Evolutionary conservation across 2,888 invertebrate genomes (phyloP), one percentile per base, ranked within the genome.

Genomic region (Sturmia bella): DNA sequence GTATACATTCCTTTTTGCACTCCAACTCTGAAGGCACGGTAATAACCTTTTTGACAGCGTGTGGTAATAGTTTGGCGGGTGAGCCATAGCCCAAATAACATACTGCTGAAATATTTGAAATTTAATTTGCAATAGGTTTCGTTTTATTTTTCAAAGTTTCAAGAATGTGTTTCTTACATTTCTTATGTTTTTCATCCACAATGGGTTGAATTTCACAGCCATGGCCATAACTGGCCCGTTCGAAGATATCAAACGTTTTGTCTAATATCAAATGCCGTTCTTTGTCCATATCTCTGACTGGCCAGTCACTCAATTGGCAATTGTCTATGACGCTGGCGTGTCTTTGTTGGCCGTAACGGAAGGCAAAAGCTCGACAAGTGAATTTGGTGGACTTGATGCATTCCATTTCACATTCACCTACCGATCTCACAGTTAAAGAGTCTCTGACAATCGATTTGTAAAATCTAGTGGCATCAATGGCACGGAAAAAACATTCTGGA

Each of bases 401-500:
- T 85, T 95, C 95, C 9, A 95, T 92, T 88, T 96, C 96, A 85
- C 96, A 96, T 19, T 96, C 95, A 0, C 95, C 95, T 3, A 96
- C 92, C 0, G 94, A 94, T 6, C 94, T 93, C 0, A 94, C 95
- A 0, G 93, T 93, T 0, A 95, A 88, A 0, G 95, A 93, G 13
- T 94, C 94, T n/a, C 93, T 92, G 0, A 93, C 93, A 0, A 94
- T 93, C 0, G 92, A 90, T 3, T 93, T 93, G 13, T 93, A 93
- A 72, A 96, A 93, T 2, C 94, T 92, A 1, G 94, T 93, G 0
- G 95, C 95, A 63, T 95, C 95, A 11, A 95, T 93, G 0, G 96
- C 95, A 84, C 96, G 93, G 93, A 95, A 95, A 89, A 96, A 96
- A 87, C 96, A 96, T 89, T 96, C 96, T 96, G 41, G 61, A n/a